Evolutionary conservation across 2,888 invertebrate species (phyloP).

Genomic region (Drosophila percnosoma): DNA sequence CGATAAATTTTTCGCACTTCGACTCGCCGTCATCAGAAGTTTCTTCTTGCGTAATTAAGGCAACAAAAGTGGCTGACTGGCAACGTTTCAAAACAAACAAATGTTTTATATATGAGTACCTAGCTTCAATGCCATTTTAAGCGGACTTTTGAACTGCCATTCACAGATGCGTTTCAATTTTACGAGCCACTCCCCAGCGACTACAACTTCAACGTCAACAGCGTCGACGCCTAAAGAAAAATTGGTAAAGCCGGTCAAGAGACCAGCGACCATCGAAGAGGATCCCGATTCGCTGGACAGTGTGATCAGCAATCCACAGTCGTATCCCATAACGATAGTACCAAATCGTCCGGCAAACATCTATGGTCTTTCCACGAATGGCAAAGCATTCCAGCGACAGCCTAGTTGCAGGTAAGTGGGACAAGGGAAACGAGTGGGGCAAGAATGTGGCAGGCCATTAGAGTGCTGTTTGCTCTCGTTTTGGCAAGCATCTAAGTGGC

Average conservation of each 20-base stretch:
- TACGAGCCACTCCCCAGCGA: slow-evolving; percentile 54
- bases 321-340: slow-evolving; percentile 84
- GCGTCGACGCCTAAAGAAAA: slow-evolving; percentile 38
- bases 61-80: slow-evolving; percentile 14
- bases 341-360: slow-evolving; percentile 83
- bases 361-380: slow-evolving; percentile 81
- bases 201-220: slow-evolving; percentile 20
- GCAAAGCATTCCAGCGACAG: slow-evolving; percentile 81
- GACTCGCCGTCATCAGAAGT: slow-evolving; percentile 34
- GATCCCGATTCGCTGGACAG: slow-evolving; percentile 85
- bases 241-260: slow-evolving; percentile 61
- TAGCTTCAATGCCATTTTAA: slow-evolving; percentile 17
- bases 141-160: slow-evolving; percentile 34
- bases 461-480: slow-evolving; percentile 28
- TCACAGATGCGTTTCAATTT: slow-evolving; percentile 74
- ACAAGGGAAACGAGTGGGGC: background rate
- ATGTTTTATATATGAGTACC: slow-evolving; percentile 13
- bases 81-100: slow-evolving; percentile 1
- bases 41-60: slow-evolving; percentile 42
- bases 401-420: slow-evolving; percentile 83
- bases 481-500: slow-evolving; percentile 46
- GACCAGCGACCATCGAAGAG: slow-evolving; percentile 82
- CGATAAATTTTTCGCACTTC: slow-evolving; percentile 55
- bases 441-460: slow-evolving; percentile 27
- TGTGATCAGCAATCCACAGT: slow-evolving; percentile 84